phyloP scores from a whole-genome alignment of 2,888 invertebrate genomes.

The Xestobium rufovillosum region DNA sequence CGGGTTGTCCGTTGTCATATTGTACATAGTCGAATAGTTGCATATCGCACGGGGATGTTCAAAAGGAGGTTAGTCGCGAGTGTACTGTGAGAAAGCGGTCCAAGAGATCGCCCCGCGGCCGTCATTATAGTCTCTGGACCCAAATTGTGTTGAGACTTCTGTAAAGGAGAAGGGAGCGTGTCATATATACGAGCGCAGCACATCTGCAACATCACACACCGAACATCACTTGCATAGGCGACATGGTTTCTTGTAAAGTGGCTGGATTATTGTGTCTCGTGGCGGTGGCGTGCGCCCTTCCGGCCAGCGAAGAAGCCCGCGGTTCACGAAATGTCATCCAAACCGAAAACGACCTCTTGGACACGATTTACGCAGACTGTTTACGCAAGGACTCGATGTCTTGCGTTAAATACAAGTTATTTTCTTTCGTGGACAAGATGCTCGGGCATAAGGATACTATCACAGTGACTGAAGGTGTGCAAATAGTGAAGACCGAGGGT shows the following conservation, averaged over 20 bases:
- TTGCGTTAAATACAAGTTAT: slow-evolving; percentile 80
- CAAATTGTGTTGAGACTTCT: slow-evolving; percentile 40
- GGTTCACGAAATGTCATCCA: slow-evolving; percentile 53
- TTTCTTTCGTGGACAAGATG: slow-evolving; percentile 80
- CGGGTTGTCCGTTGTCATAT: slow-evolving; percentile 1
- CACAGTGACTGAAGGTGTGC: slow-evolving; percentile 73
- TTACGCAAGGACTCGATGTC: slow-evolving; percentile 74
- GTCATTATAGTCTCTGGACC: slow-evolving; percentile 43
- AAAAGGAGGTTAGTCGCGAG: slow-evolving; percentile 41
- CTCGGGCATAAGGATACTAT: slow-evolving; percentile 73
- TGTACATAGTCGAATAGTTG: slow-evolving; percentile 19
- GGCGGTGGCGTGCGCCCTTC: slow-evolving; percentile 53
- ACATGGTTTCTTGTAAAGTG: slow-evolving; percentile 46
- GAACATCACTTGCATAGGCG: slow-evolving; percentile 26
- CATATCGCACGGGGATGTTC: slow-evolving; percentile 34
- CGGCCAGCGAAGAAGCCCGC: slow-evolving; percentile 56
- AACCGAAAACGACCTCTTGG: slow-evolving; percentile 71
- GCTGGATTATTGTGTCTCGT: slow-evolving; percentile 48
- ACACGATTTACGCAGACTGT: slow-evolving; percentile 69
- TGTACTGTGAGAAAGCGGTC: slow-evolving; percentile 45
- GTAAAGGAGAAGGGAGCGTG: slow-evolving; percentile 38
- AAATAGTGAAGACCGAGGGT: slow-evolving; percentile 65
- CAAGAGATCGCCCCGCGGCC: slow-evolving; percentile 42
- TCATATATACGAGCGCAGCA: slow-evolving; percentile 40
- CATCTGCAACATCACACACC: slow-evolving; percentile 39